Conservation (phyloP, 2,888 invertebrate species). For the Neocrepidodera transversa region DNA sequence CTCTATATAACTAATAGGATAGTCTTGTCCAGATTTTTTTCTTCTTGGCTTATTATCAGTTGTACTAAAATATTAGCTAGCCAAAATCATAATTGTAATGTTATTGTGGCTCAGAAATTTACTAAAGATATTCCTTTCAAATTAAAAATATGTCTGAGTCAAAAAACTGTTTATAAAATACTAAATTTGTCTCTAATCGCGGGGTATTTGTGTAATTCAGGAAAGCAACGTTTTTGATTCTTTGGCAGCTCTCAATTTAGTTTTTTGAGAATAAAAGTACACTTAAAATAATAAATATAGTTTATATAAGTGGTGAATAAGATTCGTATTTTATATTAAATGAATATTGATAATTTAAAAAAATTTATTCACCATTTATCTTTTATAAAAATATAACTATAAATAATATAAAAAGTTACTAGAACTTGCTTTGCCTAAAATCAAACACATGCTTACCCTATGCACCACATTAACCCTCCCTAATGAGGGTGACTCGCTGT, state of each 20-base stretch:
- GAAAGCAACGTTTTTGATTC: constrained; percentile 29
- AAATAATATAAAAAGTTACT: background rate
- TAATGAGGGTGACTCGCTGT: constrained; percentile 58
- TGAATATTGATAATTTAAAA: too few relatives aligned
- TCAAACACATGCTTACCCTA: constrained; percentile 79
- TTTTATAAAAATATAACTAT: background rate
- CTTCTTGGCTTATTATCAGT: too few relatives aligned
- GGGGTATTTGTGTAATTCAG: constrained; percentile 5
- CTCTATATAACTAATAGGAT: too few relatives aligned
- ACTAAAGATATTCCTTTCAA: too few relatives aligned
- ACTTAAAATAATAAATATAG: constrained; percentile 40
- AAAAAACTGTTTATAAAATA: too few relatives aligned
- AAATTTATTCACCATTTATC: background rate
- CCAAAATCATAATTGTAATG: too few relatives aligned
- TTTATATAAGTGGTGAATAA: constrained; percentile 4
- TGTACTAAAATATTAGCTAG: too few relatives aligned
- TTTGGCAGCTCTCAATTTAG: constrained; percentile 15
- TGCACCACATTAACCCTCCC: constrained; percentile 77
- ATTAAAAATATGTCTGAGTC: too few relatives aligned
- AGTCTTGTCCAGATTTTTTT: too few relatives aligned
- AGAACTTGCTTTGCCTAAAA: constrained; percentile 45
- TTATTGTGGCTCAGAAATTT: too few relatives aligned
- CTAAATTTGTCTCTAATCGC: too few relatives aligned
- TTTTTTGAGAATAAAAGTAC: constrained; percentile 8
- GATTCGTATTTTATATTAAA: too few relatives aligned